Percentiles rank a stretch among this genome's conserved stretches.
Conservation (phyloP, 1,140 invertebrate genomes). For the Eubasilissa regina region DNA sequence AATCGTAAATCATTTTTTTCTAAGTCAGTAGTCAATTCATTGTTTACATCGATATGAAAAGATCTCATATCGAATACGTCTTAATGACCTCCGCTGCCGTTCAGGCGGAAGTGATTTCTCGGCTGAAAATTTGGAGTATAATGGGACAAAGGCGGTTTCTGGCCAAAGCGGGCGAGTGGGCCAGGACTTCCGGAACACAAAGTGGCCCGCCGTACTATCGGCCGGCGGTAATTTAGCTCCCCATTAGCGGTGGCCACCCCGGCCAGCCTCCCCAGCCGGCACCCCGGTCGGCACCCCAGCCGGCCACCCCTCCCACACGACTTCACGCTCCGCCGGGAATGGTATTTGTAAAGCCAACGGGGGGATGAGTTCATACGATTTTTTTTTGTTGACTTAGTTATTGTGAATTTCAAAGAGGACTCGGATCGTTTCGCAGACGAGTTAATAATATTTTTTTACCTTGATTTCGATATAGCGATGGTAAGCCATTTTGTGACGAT, state of each 20-base stretch:
- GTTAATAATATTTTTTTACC: no score
- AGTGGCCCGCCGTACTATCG: conserved; percentile 26
- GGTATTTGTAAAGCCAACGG: not conserved
- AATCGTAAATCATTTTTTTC: no score
- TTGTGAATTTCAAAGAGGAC: no score
- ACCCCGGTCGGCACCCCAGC: no score
- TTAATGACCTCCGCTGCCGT: not conserved
- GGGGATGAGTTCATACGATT: no score
- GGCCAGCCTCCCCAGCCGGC: not conserved
- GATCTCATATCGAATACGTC: not conserved
- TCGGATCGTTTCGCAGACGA: no score
- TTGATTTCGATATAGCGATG: no score
- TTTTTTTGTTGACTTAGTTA: no score
- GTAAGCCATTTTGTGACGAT: no score
- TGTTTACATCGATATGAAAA: not conserved
- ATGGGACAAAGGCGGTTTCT: conserved; percentile 33
- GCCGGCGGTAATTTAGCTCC: conserved; percentile 31
- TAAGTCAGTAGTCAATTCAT: not conserved
- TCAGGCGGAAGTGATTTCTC: conserved; percentile 31
- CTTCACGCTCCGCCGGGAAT: conserved; percentile 6
- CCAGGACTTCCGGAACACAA: conserved; percentile 35
- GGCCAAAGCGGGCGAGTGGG: conserved; percentile 13
- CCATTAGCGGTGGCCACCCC: conserved; percentile 19
- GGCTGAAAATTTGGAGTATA: conserved; percentile 28
- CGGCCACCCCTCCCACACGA: not conserved